Evolutionary conservation across 2,888 invertebrate species (phyloP), one percentile per base, ranked within the genome.

Genomic region (Meteorus colon): DNA sequence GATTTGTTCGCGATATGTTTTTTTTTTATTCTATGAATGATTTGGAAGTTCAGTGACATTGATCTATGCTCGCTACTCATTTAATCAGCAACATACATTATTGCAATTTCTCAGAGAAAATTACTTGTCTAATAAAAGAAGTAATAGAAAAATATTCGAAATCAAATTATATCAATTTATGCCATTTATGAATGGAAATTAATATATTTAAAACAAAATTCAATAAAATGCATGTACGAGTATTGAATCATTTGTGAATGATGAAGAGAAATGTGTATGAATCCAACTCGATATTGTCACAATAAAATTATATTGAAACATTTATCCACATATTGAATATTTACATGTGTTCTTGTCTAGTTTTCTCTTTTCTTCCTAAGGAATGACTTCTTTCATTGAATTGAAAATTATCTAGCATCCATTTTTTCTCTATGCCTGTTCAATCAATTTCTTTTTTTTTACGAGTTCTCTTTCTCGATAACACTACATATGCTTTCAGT

Each of bases 401-500:
- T 65, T 19, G 19, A 62, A 62, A 16, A 62, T 62, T 29, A 31
- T 63, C 31, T 48, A 59, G 34, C 2, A 34, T 16, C 24, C 24
- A 72, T 48, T 63, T 63, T 59, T 41, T 37, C 10, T 24, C 55
- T 55, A 12, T 14, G 31, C 14, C 31, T 16, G 34, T 31, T 2
- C 62, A 19, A 55, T 31, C 31, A 63, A 31, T 34, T n/a, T n/a
- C 29, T 41, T 59, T 34, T 24, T 45, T 27, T 24, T 75, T 76
- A 75, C 79, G 71, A 41, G 59, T 67, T 76, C 74, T 75, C 79
- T 70, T 80, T 82, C 76, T 83, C 81, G 45, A 82, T 84, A 73
- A 89, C 83, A 75, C 88, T 84, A 78, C 89, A 89, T 73, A 88
- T 86, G 76, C 89, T 89, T 73, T 89, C 89, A 80, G 86, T 84